Evolutionary conservation across 2,888 invertebrate species (phyloP).

Genomic region (Blastobasis adustella): DNA sequence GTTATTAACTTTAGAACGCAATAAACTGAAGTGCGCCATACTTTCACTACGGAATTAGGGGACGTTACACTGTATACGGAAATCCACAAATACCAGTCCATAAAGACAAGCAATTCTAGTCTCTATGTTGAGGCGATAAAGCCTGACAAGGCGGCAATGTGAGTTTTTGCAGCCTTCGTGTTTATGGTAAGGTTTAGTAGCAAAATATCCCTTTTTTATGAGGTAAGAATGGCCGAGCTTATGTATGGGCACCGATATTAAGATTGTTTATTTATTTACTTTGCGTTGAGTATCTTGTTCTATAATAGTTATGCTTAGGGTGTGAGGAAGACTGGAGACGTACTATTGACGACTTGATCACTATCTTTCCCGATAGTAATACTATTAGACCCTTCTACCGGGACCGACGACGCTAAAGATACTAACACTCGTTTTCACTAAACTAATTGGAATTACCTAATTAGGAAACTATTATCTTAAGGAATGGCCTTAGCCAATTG

Average conservation of each 20-base stretch:
- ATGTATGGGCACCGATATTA: conserved; percentile 56
- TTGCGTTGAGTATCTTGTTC: conserved; percentile 22
- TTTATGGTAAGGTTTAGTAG: conserved; percentile 63
- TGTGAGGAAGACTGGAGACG: conserved; percentile 7
- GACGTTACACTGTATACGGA: conserved; percentile 39
- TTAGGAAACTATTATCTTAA: no score
- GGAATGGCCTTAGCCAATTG: no score
- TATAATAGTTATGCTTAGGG: conserved; percentile 20
- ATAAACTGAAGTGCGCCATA: conserved; percentile 66
- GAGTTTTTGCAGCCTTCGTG: conserved; percentile 36
- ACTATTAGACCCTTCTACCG: no score
- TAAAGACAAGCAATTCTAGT: no score
- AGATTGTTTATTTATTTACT: conserved; percentile 51
- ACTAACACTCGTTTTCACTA: no score
- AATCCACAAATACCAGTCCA: conserved; percentile 11
- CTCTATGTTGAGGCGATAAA: conserved; percentile 14
- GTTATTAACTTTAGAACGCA: conserved; percentile 68
- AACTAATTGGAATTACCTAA: no score
- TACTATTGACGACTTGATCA: not conserved
- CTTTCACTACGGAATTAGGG: conserved; percentile 64
- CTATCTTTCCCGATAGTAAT: no score
- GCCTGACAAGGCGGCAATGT: conserved; percentile 9
- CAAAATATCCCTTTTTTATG: conserved; percentile 69
- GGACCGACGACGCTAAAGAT: no score
- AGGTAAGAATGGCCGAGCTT: conserved; percentile 63